Conservation (phyloP, 2,797 vertebrate genomes). For the Anguilla marmorata region DNA sequence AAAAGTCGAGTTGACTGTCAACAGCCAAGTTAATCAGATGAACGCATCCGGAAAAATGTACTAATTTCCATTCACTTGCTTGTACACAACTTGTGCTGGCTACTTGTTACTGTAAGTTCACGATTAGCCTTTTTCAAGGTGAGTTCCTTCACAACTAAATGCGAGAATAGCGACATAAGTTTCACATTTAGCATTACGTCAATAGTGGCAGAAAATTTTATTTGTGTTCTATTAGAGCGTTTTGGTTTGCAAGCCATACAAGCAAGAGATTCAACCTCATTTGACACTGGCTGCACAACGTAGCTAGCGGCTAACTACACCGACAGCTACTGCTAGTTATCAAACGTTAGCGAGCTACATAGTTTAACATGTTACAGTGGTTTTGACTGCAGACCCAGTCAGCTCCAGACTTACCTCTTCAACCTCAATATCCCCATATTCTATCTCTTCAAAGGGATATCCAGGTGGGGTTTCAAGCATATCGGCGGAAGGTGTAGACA, state of each 20-base stretch:
- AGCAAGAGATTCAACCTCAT: background rate
- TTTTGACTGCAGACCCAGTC: background rate
- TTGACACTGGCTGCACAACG: background rate
- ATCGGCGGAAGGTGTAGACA: conserved; percentile 84
- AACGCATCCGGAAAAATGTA: background rate
- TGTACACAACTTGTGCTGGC: background rate
- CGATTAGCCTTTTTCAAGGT: background rate
- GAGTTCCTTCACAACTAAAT: background rate
- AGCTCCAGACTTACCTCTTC: conserved; percentile 81
- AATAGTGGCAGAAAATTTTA: background rate
- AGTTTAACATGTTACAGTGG: background rate
- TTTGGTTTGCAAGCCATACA: background rate
- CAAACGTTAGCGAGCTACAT: background rate
- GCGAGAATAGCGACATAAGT: background rate
- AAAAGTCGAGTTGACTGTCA: no score
- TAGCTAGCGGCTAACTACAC: background rate
- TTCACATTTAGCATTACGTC: background rate
- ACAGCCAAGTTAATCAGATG: no score
- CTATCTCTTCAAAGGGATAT: conserved; percentile 96
- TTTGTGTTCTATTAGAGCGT: background rate
- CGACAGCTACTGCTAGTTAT: background rate
- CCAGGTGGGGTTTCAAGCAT: conserved; percentile 90
- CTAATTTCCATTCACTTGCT: background rate
- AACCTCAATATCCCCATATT: conserved; percentile 92
- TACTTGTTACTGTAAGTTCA: background rate